Evolutionary conservation across 1,140 invertebrate genomes (phyloP), one percentile per base, ranked within the genome.

Genomic region (Hermetia illucens): DNA sequence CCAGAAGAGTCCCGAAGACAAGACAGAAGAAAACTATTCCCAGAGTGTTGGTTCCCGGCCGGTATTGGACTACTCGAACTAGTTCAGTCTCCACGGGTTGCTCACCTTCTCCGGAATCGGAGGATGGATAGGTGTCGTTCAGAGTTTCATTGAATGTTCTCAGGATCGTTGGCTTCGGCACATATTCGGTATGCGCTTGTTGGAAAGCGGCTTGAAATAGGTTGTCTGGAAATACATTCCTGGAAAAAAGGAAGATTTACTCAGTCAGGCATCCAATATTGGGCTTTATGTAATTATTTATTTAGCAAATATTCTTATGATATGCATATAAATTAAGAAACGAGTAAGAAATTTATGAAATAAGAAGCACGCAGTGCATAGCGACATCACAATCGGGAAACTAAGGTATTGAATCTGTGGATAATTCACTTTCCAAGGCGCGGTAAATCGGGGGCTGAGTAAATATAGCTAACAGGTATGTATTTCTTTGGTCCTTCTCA

Each of bases 21-120:
- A 90, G 62, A 47, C 84, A 89, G 61, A 89, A 90, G 61, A 87
- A 83, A 8, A 90, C 87, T 36, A 91, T 76, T 38, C 88, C 87
- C 37, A 92, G 56, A 1, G 85, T 88, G 52, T 91, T 91, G 1
- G 85, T 88, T 2, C 87, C 86, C 35, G 75, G 75, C 47, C 85
- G 73, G 52, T 65, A 72, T 43, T 68, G 65, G 8, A 70, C 55
- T 31, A 67, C 65, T 38, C 68, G 55, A 42, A 65, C 67, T 34
- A 71, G 42, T 62, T 54, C 53, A 1, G 38, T 44, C 0, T 50
- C 44, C 5, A 41, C 58, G 4, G 44, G 48, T 8, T 58, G 41
- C 0, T 50, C 48, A 12, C 60, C 48, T 16, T 36, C 19, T 9
- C 47, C 2, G 1, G 27, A 19, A 9, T 21, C 33, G 9, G 4